Base-by-base conservation (phyloP, 2,113 vertebrate genomes). In the Paramisgurnus dabryanus region DNA sequence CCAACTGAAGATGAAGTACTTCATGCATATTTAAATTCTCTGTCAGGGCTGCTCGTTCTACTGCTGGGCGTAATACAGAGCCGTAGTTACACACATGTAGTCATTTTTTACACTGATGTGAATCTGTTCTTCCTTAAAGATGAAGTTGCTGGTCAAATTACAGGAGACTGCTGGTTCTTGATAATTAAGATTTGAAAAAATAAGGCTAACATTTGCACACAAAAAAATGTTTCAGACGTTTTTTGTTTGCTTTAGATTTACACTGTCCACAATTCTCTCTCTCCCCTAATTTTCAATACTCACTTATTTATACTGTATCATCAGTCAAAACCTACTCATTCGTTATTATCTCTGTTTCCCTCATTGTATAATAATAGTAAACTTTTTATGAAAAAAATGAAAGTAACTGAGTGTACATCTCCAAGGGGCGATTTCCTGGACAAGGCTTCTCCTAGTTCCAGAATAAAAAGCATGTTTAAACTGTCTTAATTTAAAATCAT, bases 1-100 rank as follows among this genome's bases (percentile, higher is more conserved):
- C 95, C 95, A 68, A 95, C 93, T 87, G 97, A 99, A 93, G 98
- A 99, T 89, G 98, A 98, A 96, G 97, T 98, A 94, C 91, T 95
- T 95, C 86, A 89, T 91, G 91, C 93, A 95, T 94, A 94, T 94
- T 76, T 92, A 93, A 93, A 93, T 67, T 55, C 9, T 78, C 47
- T 27, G 15, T 27, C 41, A 18, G 27, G 5, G 1, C 15, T 69
- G 65, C 65, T 63, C 10, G 3, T 60, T 66, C 63, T 72, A 22
- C 53, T 64, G 34, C 5, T 53, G 45, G 41, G 34, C 57, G 12
- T 63, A 47, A 57, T 22, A 58, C 34, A 4, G 47, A 47, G 39
- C 66, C 47, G 55, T 39, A 61, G 15, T 60, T 58, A 55, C 39
- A 70, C 61, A 61, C 53, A 60, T 40, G 69, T 17, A 74, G 49